Percentiles rank a stretch among this genome's conserved stretches.
Evolutionary conservation across 2,797 vertebrate genomes (phyloP).

Genomic region (Pantherophis vulpinus): DNA sequence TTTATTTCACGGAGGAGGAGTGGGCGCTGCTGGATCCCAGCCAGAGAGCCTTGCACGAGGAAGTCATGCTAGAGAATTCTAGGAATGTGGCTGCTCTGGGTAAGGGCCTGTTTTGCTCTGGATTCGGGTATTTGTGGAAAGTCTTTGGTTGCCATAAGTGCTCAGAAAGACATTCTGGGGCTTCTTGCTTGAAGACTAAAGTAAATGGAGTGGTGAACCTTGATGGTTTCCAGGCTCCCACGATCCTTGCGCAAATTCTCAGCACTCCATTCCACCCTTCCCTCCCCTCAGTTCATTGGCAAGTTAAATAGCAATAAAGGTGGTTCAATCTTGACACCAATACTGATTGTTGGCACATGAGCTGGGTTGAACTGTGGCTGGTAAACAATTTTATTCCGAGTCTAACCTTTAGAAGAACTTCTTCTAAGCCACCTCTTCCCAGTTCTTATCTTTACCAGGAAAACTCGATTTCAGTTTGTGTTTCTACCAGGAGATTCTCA

Average conservation of each 20-base stretch:
- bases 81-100: neutral
- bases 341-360: neutral
- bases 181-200: neutral
- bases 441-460: neutral
- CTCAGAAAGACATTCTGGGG: neutral
- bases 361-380: neutral
- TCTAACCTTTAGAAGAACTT: neutral
- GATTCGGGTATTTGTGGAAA: neutral
- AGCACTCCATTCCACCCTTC: no score
- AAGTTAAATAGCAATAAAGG: no score
- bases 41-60: neutral
- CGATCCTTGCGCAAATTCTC: no score
- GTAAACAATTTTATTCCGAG: neutral
- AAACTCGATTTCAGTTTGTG: neutral
- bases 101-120: neutral
- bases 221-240: no score
- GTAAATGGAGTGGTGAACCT: neutral
- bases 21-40: neutral
- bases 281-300: no score
- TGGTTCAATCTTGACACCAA: neutral
- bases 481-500: neutral
- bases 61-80: neutral
- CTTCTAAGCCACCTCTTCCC: neutral
- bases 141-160: neutral
- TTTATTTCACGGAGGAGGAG: neutral